Conservation (phyloP, 2,113 vertebrate species). For the Corynorhinus townsendii region DNA sequence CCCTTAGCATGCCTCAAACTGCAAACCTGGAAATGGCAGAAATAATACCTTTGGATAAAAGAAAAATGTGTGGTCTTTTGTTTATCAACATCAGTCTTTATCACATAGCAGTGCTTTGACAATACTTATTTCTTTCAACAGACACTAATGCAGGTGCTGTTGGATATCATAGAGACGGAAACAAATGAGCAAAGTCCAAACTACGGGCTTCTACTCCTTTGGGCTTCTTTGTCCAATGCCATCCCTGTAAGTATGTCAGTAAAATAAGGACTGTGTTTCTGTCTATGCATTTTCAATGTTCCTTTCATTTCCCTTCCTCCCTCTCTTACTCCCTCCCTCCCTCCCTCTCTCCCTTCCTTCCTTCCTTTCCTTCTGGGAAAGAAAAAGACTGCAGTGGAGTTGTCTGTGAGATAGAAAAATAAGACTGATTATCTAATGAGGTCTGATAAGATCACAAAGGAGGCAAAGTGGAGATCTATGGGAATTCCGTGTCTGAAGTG, state of each 20-base stretch:
- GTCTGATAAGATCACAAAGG: neutral
- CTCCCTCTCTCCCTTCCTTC: accelerated
- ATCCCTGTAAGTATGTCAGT: conserved; percentile 82
- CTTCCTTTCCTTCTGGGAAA: neutral
- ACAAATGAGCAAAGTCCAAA: conserved; percentile 65
- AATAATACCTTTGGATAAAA: conserved; percentile 36
- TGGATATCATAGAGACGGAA: conserved; percentile 76
- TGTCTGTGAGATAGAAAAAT: neutral
- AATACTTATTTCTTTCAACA: conserved; percentile 66
- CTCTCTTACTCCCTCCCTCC: too few relatives aligned
- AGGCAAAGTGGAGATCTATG: neutral
- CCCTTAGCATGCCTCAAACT: neutral
- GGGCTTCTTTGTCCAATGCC: conserved; percentile 87
- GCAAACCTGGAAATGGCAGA: neutral
- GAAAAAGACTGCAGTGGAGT: neutral
- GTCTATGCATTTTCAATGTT: neutral
- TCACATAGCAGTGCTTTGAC: neutral
- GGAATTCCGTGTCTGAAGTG: neutral
- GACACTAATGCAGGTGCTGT: conserved; percentile 82
- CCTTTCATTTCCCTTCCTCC: too few relatives aligned
- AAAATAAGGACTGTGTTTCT: neutral
- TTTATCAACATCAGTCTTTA: neutral
- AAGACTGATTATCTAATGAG: neutral
- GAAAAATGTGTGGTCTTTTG: neutral
- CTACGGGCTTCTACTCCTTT: conserved; percentile 83